These are phyloP conservation scores for Tachysurus vachellii DNA, from an alignment of 2,113 vertebrate genomes.

Conservation along the genomic window DNA sequence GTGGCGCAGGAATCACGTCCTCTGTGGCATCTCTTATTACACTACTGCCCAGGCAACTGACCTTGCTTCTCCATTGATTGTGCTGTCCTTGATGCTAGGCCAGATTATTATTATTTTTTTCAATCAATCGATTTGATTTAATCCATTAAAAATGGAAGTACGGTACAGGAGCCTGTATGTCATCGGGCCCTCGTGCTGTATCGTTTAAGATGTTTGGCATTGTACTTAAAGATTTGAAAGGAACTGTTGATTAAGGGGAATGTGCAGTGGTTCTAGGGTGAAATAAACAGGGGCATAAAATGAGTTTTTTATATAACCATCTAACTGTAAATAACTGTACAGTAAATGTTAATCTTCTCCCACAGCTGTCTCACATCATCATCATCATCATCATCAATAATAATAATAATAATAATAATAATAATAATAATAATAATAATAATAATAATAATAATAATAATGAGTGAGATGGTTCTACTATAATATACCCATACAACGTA, in stretches of 20 bases:
- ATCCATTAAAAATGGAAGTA: not conserved
- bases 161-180: not conserved
- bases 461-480: not conserved
- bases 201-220: not conserved
- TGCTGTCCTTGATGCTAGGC: conserved; percentile 28
- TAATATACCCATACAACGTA: not conserved
- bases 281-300: not conserved
- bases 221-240: not conserved
- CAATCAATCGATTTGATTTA: not conserved
- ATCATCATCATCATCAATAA: no score
- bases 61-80: conserved; percentile 41
- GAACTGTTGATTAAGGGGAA: not conserved
- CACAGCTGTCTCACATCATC: not conserved
- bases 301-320: no score
- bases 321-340: not conserved
- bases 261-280: not conserved
- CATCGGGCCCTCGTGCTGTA: not conserved
- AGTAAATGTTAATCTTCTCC: not conserved
- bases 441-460: not conserved
- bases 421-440: not conserved
- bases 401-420: not conserved
- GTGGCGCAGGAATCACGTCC: not conserved
- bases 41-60: conserved; percentile 24
- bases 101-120: conserved; percentile 19
- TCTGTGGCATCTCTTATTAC: conserved; percentile 27